A percentile compares a stretch with the other conserved stretches of the same genome.
Evolutionary conservation across 2,797 vertebrate genomes (phyloP).

Genomic region (Acomys russatus): DNA sequence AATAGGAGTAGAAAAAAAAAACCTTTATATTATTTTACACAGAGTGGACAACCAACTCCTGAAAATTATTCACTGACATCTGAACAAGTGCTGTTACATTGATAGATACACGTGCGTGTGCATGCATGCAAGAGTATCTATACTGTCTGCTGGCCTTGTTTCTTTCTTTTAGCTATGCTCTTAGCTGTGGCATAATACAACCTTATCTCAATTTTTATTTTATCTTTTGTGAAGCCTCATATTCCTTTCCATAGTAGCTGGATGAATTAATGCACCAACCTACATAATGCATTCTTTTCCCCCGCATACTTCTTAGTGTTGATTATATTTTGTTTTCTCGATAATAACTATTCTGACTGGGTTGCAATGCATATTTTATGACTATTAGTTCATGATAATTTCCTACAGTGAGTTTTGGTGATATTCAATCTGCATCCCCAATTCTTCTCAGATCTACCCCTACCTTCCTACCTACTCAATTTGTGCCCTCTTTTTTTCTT

Average conservation of each 20-base stretch:
- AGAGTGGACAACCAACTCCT: neutral
- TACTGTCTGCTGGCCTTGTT: neutral
- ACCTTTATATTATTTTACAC: too few species aligned
- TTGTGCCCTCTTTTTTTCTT: neutral
- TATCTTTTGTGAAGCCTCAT: too few species aligned
- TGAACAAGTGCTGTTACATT: neutral
- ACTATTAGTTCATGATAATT: neutral
- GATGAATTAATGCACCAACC: neutral
- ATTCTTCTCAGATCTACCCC: neutral
- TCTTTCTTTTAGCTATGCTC: neutral
- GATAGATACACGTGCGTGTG: neutral
- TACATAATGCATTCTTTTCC: neutral
- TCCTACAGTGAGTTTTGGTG: neutral
- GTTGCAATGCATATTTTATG: neutral
- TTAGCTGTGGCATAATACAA: neutral
- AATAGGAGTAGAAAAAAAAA: too few species aligned
- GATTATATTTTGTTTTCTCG: neutral
- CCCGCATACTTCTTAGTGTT: neutral
- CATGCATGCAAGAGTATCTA: neutral
- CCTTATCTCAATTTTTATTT: neutral
- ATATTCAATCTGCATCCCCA: neutral
- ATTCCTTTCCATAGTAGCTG: neutral
- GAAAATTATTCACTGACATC: neutral
- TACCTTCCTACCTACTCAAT: neutral
- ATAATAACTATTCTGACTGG: neutral